Conservation (phyloP, 2,888 invertebrate species). For the Nysson spinosus region DNA sequence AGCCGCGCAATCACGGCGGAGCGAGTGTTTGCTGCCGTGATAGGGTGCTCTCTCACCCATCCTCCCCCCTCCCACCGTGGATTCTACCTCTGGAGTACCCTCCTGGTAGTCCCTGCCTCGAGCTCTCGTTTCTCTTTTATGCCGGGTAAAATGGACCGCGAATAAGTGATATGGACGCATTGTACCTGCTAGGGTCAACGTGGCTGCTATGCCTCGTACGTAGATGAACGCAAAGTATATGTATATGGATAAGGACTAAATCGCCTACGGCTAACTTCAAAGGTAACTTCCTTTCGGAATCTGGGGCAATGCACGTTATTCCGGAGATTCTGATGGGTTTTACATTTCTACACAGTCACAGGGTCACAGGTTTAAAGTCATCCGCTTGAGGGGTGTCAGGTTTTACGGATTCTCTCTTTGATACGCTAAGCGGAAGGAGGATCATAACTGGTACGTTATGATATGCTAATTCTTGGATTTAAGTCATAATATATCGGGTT, state of each 20-base stretch:
- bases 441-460: too few relatives aligned
- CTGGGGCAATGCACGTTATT: conserved; percentile 47
- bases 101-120: conserved; percentile 46
- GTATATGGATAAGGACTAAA: conserved; percentile 38
- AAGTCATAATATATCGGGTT: too few relatives aligned
- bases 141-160: conserved; percentile 69
- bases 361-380: conserved; percentile 43
- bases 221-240: conserved; percentile 23
- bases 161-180: conserved; percentile 74
- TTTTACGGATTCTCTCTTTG: conserved; percentile 21
- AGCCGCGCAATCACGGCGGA: conserved; percentile 75
- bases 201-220: conserved; percentile 30
- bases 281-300: conserved; percentile 34
- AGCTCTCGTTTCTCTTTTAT: conserved; percentile 64
- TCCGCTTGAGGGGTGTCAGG: conserved; percentile 20
- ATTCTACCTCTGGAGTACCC: conserved; percentile 50
- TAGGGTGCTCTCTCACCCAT: conserved; percentile 56
- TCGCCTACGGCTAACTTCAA: conserved; percentile 12
- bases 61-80: conserved; percentile 32
- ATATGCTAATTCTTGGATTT: too few relatives aligned
- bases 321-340: conserved; percentile 20
- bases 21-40: conserved; percentile 76
- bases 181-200: conserved; percentile 59
- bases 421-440: too few relatives aligned
- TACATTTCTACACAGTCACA: conserved; percentile 29